Evolutionary conservation across 2,797 vertebrate species (phyloP).

Genomic region (Propithecus deckenii): DNA sequence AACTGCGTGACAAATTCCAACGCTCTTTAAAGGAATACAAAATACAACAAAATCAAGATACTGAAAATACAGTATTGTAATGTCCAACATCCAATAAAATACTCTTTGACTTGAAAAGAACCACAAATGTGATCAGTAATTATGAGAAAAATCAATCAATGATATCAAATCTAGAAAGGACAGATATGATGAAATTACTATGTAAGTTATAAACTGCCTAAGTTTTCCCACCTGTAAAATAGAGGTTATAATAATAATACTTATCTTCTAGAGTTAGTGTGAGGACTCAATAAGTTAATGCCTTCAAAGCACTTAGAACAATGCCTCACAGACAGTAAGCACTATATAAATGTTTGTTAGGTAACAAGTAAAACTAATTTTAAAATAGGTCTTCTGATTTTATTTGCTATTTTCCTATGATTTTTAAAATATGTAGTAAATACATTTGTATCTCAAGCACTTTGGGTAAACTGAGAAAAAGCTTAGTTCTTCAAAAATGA

Average conservation of each 20-base stretch:
- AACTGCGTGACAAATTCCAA: background rate
- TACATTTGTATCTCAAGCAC: background rate
- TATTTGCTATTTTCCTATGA: background rate
- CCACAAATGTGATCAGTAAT: background rate
- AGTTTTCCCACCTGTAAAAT: background rate
- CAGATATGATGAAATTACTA: background rate
- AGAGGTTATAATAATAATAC: background rate
- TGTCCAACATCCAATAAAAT: background rate
- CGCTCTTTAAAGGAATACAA: background rate
- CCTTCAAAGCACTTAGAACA: background rate
- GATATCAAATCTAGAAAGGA: background rate
- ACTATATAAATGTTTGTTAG: background rate
- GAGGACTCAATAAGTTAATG: background rate
- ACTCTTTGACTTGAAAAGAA: background rate
- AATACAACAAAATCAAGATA: background rate
- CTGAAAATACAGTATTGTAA: background rate
- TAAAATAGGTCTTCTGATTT: background rate
- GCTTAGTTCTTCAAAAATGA: conserved; percentile 22
- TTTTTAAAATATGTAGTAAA: background rate
- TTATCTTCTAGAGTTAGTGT: background rate
- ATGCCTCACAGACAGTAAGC: background rate
- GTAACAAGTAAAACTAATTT: background rate
- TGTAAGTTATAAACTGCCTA: background rate
- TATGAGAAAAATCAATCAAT: background rate
- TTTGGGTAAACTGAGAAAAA: background rate